Evolutionary conservation across 2,888 invertebrate species (phyloP), one percentile per base, ranked within the genome.

Genomic region (Hartigia nigra): DNA sequence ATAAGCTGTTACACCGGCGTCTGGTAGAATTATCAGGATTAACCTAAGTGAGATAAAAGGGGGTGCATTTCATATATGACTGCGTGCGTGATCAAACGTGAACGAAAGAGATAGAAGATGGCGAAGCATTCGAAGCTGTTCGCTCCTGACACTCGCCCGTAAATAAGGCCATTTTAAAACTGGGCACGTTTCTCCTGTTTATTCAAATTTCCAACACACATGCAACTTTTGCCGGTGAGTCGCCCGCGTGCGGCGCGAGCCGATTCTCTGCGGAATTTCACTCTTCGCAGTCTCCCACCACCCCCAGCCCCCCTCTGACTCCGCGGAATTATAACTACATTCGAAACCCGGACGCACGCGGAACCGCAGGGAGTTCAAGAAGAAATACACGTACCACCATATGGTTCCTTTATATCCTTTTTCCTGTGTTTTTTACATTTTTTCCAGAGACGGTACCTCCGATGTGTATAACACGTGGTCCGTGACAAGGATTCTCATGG

Each of bases 141-240:
- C 39, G 32, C 55, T 77, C 80, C 37, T 75, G 39, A 55, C 39
- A 55, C 39, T 55, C 39, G 23, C 39, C 36, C 77, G 23, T 78
- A 81, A 85, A 86, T 80, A 82, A 85, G 82, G 81, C 80, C 80
- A 81, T 85, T 86, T 84, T 81, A 82, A 87, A 87, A 85, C 87
- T 80, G 78, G 39, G 78, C 87, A 88, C 88, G 87, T 86, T 84
- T 76, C 79, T 79, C 82, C 85, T 87, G 87, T 87, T 87, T 87
- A 87, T 87, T 85, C 85, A 82, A 86, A 87, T 85, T 84, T 85
- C 80, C 80, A 79, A 81, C 81, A 82, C 39, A 55, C 84, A 82
- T 83, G 83, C 81, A 82, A 83, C 79, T 83, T 81, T 77, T 70
- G 76, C 75, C 78, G 36, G 75, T 77, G 78, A 74, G 72, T 36